These are phyloP conservation scores for Actinernus sp. DNA, from an alignment of 92 coral and sea anemone species.

Conservation along the genomic window DNA sequence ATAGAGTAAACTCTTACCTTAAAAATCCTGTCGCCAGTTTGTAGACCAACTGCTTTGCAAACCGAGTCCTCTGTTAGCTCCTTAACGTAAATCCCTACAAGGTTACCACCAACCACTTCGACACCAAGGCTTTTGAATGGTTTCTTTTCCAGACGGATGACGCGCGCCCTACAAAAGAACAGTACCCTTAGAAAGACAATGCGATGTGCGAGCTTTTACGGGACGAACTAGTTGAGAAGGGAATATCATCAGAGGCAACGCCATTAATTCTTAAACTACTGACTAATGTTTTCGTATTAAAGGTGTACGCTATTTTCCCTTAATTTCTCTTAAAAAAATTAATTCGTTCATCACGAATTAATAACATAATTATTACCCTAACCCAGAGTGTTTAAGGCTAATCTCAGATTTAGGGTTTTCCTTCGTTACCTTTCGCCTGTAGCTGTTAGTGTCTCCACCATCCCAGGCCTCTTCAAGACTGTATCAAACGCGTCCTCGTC, in stretches of 20 bases:
- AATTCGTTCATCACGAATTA: too few relatives aligned
- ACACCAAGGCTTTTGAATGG: constrained; percentile 80
- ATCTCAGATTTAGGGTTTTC: too few relatives aligned
- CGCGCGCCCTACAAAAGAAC: constrained; percentile 76
- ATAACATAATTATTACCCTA: too few relatives aligned
- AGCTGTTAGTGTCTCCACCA: constrained; percentile 49
- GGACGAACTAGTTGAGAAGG: neutral
- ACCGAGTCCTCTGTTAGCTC: constrained; percentile 85
- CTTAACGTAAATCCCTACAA: constrained; percentile 89
- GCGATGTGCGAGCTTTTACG: neutral
- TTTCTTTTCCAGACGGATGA: constrained; percentile 90
- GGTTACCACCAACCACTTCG: constrained; percentile 91
- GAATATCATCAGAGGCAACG: too few relatives aligned
- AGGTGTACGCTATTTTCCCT: too few relatives aligned
- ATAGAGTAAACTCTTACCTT: too few relatives aligned
- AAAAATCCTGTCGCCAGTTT: constrained; percentile 88
- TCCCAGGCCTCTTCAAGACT: constrained; percentile 47
- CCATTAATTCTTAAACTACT: neutral
- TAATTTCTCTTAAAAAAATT: too few relatives aligned
- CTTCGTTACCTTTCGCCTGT: constrained; percentile 55
- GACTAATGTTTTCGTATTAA: neutral
- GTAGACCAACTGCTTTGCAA: constrained; percentile 84
- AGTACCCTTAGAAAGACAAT: neutral
- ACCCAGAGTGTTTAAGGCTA: too few relatives aligned
- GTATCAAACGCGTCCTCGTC: constrained; percentile 75